A percentile compares a stretch with the other conserved stretches of the same genome.
phyloP scores from a whole-genome alignment of 2,113 vertebrate species.

The Phrynocephalus versicolor region DNA sequence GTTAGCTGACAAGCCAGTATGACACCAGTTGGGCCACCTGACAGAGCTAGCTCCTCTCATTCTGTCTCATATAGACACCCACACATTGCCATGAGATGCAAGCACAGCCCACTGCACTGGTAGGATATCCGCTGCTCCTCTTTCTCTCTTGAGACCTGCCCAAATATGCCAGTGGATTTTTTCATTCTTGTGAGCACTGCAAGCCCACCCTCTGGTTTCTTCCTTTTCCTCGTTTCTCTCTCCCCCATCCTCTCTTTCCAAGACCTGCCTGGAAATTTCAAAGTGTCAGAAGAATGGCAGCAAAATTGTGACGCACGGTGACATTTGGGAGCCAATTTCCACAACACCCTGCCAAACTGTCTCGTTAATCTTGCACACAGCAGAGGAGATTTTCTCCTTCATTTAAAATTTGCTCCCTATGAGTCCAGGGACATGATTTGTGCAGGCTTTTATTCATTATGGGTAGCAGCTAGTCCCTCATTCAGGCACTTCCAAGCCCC shows the following conservation, averaged over 20 bases:
- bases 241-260: not conserved
- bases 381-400: slow-evolving; percentile 31
- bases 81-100: too few relatives aligned
- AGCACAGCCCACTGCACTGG: too few relatives aligned
- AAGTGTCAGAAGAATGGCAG: slow-evolving; percentile 47
- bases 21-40: too few relatives aligned
- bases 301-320: slow-evolving; percentile 21
- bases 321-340: not conserved
- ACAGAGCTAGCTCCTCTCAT: too few relatives aligned
- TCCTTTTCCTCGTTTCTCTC: too few relatives aligned
- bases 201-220: too few relatives aligned
- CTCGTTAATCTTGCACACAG: slow-evolving; percentile 41
- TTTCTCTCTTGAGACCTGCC: too few relatives aligned
- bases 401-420: slow-evolving; percentile 25
- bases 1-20: too few relatives aligned
- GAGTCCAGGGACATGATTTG: not conserved
- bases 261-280: slow-evolving; percentile 53
- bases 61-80: too few relatives aligned
- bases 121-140: too few relatives aligned
- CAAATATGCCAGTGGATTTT: too few relatives aligned
- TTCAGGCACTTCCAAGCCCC: not conserved
- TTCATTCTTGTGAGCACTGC: too few relatives aligned
- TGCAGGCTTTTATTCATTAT: not conserved
- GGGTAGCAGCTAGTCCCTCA: not conserved
- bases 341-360: slow-evolving; percentile 35